A percentile compares a stretch with the other conserved stretches of the same genome.
phyloP scores from a whole-genome alignment of 2,113 vertebrate genomes.

The Oriolus oriolus region DNA sequence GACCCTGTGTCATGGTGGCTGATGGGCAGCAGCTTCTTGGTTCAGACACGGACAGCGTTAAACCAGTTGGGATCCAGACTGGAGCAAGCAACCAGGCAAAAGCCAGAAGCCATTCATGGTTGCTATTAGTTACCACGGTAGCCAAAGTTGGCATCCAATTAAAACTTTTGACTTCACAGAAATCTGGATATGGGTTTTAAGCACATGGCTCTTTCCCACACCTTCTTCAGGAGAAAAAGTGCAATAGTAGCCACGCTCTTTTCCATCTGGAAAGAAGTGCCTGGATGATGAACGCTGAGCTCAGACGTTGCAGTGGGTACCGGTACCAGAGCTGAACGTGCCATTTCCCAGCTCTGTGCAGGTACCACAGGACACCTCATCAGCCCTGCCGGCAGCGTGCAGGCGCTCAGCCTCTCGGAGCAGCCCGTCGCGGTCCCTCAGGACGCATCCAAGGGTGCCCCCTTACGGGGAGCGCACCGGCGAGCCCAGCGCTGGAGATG shows the following conservation, averaged over 20 bases:
- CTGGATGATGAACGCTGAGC: rapidly evolving
- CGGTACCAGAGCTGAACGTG: rapidly evolving
- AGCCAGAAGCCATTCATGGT: neutral
- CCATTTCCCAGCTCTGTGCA: neutral
- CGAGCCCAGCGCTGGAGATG: neutral
- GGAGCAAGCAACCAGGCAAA: neutral
- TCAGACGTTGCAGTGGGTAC: rapidly evolving
- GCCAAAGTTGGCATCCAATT: neutral
- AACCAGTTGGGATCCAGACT: neutral
- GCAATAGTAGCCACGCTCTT: neutral
- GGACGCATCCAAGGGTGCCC: neutral
- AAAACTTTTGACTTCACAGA: neutral
- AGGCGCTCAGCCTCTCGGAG: neutral
- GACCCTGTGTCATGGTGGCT: neutral
- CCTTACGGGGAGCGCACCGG: neutral
- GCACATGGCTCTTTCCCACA: neutral
- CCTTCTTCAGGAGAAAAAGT: neutral
- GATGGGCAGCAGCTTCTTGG: neutral
- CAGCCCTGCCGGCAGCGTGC: neutral
- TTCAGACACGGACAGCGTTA: neutral
- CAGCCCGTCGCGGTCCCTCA: neutral
- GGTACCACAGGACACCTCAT: rapidly evolving
- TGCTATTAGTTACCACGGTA: neutral
- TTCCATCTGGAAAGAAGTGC: neutral
- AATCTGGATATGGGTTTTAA: neutral